Percentiles rank a stretch among this genome's conserved stretches.
Conservation (phyloP, 2,888 invertebrate species). For the Masnerella sp. region DNA sequence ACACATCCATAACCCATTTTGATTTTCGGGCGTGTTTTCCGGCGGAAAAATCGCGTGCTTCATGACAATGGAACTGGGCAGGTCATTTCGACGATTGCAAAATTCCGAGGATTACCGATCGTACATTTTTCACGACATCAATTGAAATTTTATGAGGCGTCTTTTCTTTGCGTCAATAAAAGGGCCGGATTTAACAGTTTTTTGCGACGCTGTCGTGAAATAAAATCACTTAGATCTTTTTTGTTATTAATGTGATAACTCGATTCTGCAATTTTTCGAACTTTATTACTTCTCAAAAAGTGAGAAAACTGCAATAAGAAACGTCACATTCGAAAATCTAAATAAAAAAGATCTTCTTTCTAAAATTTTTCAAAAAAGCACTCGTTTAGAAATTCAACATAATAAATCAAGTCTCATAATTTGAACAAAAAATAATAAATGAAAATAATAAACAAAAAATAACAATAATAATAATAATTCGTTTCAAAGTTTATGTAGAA, state of each 20-base stretch:
- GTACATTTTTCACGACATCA: slow-evolving; percentile 15
- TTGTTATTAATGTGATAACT: not conserved
- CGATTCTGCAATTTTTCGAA: no score
- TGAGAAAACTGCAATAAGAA: no score
- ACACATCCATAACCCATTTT: not conserved
- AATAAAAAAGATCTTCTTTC: no score
- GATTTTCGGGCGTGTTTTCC: slow-evolving; percentile 6
- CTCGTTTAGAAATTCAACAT: no score
- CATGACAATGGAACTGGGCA: slow-evolving; percentile 5
- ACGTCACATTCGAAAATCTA: no score
- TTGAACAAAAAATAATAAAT: no score
- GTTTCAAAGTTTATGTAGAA: no score
- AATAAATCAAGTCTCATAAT: no score
- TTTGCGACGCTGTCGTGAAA: not conserved
- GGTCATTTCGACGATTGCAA: slow-evolving; percentile 10
- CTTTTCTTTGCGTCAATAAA: slow-evolving; percentile 7
- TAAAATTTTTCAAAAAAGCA: no score
- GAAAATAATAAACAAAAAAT: no score
- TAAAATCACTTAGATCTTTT: not conserved
- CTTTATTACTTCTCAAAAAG: no score
- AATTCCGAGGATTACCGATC: slow-evolving; percentile 20
- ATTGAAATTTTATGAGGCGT: slow-evolving; percentile 19
- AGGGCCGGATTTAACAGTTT: slow-evolving; percentile 4
- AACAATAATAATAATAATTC: no score
- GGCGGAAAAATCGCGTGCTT: slow-evolving; percentile 17